Evolutionary conservation across 2,113 vertebrate genomes (phyloP), one percentile per base, ranked within the genome.

Genomic region (Phyllopteryx taeniolatus): DNA sequence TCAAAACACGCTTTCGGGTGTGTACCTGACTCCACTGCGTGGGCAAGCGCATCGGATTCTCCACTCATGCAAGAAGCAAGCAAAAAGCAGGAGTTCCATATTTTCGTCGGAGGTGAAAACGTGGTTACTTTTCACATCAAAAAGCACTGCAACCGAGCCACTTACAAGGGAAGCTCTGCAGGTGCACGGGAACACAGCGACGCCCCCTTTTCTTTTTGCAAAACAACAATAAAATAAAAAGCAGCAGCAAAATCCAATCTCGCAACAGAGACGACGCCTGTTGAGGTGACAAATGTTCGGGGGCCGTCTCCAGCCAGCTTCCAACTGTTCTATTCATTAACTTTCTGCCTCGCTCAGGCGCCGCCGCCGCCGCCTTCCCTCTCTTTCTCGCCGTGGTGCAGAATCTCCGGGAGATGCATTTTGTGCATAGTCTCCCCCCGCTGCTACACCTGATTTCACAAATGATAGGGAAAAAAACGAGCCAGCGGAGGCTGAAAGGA

Each of bases 391-490:
- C 79, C 79, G 85, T 80, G 82, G 85, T 87, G 89, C 80, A 85
- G 85, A 85, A 85, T 84, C 87, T 89, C 83, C 83, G 69, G 83
- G 87, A 88, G 86, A 78, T 89, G 86, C 73, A 87, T 87, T 89
- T 80, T 86, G 78, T 87, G 82, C 81, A 84, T 81, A 84, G 85
- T 76, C 83, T 91, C 78, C 67, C 80, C 88, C 86, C 73, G 87
- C 87, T 91, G 91, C 86, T 84, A 91, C 77, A 90, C 85, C 74
- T 91, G 88, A 92, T 94, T 93, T 95, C 90, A 93, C 85, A 91
- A 90, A 92, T 92, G 78, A 93, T 91, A 84, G 85, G 80, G 20
- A 13, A 49, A 49, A 84, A 91, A 92, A 93, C 87, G 85, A 66
- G 80, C 83, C 81, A 77, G 79, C 78, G 91, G 70, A 85, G 86